Base-by-base conservation (phyloP, 2,113 vertebrate genomes). In the Hemibagrus wyckioides region DNA sequence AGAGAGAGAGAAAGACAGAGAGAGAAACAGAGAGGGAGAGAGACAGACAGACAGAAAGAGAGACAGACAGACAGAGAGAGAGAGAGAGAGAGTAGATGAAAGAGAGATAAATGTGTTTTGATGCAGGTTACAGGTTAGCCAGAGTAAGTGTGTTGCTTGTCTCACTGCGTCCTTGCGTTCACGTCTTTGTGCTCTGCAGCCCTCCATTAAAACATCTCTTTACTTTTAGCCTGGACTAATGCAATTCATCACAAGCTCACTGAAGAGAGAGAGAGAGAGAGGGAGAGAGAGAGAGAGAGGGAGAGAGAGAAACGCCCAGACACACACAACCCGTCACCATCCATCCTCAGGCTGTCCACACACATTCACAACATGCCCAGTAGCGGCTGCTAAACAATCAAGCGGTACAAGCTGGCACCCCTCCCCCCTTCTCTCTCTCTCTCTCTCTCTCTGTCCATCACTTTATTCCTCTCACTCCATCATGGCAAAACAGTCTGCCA, bases 401-500 rank as follows among this genome's bases (percentile, higher is more conserved):
- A 25, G 8, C 6, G 71, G 28, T 75, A 44, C 41, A 5, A 75
- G 41, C 11, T 44, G 10, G 4, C 36, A 21, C 19, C n/a, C 71
- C 10, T 36, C 2, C 21, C 23, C 36, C 23, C 65, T 36, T 50
- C 41, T 28, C n/a, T 21, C 50, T 54, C 59, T 69, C 77, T n/a
- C 13, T 73, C 61, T 83, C 75, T 80, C 69, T 54, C 80, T 67
- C 50, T 57, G 36, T 82, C 81, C 67, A 44, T 81, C 61, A 56
- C 52, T 41, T 71, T 50, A 21, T 19, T 54, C 48, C 77, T 65
- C 65, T 41, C 44, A 73, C 63, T 85, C 52, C 75, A 82, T 87
- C 85, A 63, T 54, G 56, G 65, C 44, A 73, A 88, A 86, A 61
- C 57, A 56, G 82, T 33, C 86, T 86, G 88, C 83, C 80, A 59